These are phyloP conservation scores for Melierax canorus DNA, from an alignment of 2,113 vertebrate genomes.

Conservation along the genomic window DNA sequence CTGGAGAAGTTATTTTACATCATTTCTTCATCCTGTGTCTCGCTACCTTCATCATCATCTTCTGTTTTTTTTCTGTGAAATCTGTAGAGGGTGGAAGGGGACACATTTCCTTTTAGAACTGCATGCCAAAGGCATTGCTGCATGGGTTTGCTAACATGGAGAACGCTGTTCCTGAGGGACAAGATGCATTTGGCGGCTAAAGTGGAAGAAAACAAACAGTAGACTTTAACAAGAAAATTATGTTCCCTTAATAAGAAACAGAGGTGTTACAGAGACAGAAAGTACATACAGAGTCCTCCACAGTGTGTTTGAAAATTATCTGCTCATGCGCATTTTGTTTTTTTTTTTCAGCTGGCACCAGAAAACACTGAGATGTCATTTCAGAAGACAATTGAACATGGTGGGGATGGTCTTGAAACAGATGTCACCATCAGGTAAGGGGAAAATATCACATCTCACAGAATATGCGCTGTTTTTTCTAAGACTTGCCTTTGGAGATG, in stretches of 20 bases:
- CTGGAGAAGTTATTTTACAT: background rate
- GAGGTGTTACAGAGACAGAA: background rate
- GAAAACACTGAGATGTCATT: constrained; percentile 93
- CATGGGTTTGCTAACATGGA: background rate
- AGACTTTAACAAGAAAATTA: background rate
- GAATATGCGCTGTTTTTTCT: rapidly evolving
- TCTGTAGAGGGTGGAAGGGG: background rate
- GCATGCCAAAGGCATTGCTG: background rate
- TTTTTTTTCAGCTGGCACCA: constrained; percentile 77
- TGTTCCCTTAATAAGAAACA: background rate
- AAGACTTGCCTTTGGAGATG: background rate
- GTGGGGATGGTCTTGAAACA: constrained; percentile 83
- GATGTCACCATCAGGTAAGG: constrained; percentile 87
- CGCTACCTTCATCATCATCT: background rate
- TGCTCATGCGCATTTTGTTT: background rate
- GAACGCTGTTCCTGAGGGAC: background rate
- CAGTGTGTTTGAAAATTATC: background rate
- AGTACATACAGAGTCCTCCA: background rate
- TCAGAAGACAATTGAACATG: constrained; percentile 84
- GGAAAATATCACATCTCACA: background rate
- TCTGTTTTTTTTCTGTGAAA: background rate
- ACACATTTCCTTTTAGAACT: background rate
- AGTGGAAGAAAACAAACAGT: background rate
- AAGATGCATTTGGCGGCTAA: background rate
- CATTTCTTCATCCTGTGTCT: background rate